phyloP scores from a whole-genome alignment of 2,888 invertebrate genomes.

The Pollenia angustigena region DNA sequence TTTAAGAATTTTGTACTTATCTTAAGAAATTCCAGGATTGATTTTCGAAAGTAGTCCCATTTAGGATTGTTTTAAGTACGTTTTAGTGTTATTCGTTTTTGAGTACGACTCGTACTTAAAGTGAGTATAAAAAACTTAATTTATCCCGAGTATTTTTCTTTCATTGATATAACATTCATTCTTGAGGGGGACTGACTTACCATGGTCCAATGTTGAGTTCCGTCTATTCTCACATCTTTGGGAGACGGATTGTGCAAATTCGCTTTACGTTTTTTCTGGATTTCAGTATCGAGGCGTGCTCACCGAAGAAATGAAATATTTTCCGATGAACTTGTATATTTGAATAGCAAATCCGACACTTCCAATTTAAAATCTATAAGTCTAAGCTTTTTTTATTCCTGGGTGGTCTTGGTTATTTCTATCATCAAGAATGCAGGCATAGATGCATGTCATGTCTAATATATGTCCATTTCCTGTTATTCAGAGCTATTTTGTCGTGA shows the following conservation, averaged over 20 bases:
- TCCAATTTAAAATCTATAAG: too few relatives aligned
- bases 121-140: too few relatives aligned
- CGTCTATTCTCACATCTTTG: constrained; percentile 1
- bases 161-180: too few relatives aligned
- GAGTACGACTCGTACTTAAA: too few relatives aligned
- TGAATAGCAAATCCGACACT: neutral
- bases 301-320: neutral
- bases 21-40: too few relatives aligned
- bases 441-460: neutral
- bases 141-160: too few relatives aligned
- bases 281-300: neutral
- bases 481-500: constrained; percentile 8
- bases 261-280: neutral
- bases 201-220: neutral
- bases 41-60: too few relatives aligned
- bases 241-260: neutral
- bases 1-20: too few relatives aligned
- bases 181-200: neutral
- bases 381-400: neutral
- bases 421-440: neutral
- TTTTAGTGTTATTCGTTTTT: too few relatives aligned
- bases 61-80: too few relatives aligned
- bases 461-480: neutral
- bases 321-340: neutral
- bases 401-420: neutral